These are phyloP conservation scores for Morinoia aosen DNA, from an alignment of 2,888 invertebrate species.

Conservation along the genomic window DNA sequence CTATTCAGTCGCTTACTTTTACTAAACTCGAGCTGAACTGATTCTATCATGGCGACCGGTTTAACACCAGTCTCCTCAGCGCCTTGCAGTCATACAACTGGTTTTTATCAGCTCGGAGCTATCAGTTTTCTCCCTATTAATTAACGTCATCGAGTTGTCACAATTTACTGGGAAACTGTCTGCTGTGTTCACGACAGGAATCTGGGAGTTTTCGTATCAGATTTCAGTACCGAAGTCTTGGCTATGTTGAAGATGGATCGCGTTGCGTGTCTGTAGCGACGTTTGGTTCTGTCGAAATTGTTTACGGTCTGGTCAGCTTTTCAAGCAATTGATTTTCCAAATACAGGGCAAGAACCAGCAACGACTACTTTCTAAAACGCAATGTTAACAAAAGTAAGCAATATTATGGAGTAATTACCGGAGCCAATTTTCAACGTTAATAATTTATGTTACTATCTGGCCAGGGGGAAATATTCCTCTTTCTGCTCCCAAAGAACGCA, in stretches of 20 bases:
- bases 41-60: not conserved
- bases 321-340: not conserved
- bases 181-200: not conserved
- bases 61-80: not conserved
- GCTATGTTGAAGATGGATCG: not conserved
- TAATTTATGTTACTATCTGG: not conserved
- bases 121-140: not conserved
- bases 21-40: not conserved
- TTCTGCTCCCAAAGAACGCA: not conserved
- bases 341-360: not conserved
- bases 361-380: not conserved
- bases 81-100: not conserved
- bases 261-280: not conserved
- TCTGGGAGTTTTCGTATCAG: not conserved
- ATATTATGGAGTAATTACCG: not conserved
- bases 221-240: not conserved
- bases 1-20: not conserved
- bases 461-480: not conserved
- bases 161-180: constrained; percentile 3
- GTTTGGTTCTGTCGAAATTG: not conserved
- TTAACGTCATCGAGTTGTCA: constrained; percentile 17
- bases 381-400: not conserved
- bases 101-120: not conserved
- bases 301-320: not conserved
- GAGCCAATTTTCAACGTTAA: not conserved